These are phyloP conservation scores for Steatornis caripensis DNA, from an alignment of 2,113 vertebrate species.

Conservation along the genomic window DNA sequence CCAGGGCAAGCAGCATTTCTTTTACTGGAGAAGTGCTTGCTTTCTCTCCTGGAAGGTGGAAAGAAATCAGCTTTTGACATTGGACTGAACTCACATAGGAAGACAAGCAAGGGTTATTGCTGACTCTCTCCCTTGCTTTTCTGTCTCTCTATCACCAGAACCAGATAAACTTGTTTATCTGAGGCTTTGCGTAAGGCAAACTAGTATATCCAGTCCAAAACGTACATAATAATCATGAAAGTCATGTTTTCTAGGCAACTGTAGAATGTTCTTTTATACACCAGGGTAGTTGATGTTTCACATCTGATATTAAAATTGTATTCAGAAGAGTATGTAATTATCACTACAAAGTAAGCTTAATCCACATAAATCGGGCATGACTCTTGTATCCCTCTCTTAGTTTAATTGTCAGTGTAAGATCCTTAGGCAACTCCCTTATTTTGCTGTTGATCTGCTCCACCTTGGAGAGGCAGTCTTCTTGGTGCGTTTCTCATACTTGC, in stretches of 20 bases:
- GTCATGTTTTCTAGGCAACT: constrained; percentile 29
- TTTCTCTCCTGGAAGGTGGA: constrained; percentile 28
- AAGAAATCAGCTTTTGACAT: not conserved
- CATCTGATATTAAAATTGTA: constrained; percentile 50
- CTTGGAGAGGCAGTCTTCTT: not conserved
- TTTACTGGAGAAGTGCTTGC: not conserved
- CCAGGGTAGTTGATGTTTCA: constrained; percentile 27
- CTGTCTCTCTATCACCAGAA: constrained; percentile 44
- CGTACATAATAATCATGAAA: constrained; percentile 14
- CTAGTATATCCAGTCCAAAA: constrained; percentile 51
- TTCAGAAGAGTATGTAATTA: constrained; percentile 45
- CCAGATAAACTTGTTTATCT: constrained; percentile 60
- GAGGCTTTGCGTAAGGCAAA: not conserved
- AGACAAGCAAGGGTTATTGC: not conserved
- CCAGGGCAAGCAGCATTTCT: not conserved
- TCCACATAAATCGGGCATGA: constrained; percentile 48
- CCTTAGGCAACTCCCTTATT: constrained; percentile 28
- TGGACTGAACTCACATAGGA: not conserved
- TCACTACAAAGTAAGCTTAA: constrained; percentile 61
- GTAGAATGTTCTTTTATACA: constrained; percentile 17
- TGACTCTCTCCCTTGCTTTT: not conserved
- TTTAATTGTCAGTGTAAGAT: constrained; percentile 33
- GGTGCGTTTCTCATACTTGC: not conserved
- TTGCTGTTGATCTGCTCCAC: constrained; percentile 44
- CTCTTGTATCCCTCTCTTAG: constrained; percentile 18